phyloP scores from a whole-genome alignment of 2,113 vertebrate genomes.

The Pluvialis apricaria region DNA sequence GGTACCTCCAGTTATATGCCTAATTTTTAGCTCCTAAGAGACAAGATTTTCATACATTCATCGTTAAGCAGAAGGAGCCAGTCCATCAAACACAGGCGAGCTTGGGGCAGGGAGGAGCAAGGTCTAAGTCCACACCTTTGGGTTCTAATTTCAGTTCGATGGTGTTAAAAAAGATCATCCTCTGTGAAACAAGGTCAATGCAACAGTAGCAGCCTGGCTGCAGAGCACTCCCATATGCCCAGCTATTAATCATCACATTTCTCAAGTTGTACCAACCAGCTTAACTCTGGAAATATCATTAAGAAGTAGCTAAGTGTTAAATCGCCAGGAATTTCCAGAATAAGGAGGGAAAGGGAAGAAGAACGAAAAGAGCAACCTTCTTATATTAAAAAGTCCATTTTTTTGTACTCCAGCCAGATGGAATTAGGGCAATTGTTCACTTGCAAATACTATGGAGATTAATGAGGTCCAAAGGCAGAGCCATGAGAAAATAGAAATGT shows the following conservation, averaged over 20 bases:
- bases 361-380: slow-evolving; percentile 25
- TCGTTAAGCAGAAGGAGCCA: slow-evolving; percentile 64
- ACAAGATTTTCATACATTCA: background rate
- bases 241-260: slow-evolving; percentile 67
- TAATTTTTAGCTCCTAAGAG: background rate
- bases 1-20: background rate
- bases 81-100: slow-evolving; percentile 53
- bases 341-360: slow-evolving; percentile 61
- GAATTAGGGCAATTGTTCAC: slow-evolving; percentile 78
- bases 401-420: slow-evolving; percentile 66
- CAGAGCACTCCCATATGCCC: slow-evolving; percentile 63
- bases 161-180: slow-evolving; percentile 62
- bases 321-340: slow-evolving; percentile 71
- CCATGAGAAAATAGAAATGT: slow-evolving; percentile 73
- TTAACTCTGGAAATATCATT: slow-evolving; percentile 73
- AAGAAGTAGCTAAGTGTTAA: slow-evolving; percentile 73
- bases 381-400: background rate
- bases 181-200: slow-evolving; percentile 64
- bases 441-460: slow-evolving; percentile 74
- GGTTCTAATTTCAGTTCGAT: slow-evolving; percentile 65
- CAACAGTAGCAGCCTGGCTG: slow-evolving; percentile 42
- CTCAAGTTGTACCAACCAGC: slow-evolving; percentile 69
- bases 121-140: slow-evolving; percentile 60
- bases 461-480: slow-evolving; percentile 72
- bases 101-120: slow-evolving; percentile 43